These are phyloP conservation scores for Cantharis nigra DNA, from an alignment of 2,888 invertebrate genomes.

Conservation along the genomic window DNA sequence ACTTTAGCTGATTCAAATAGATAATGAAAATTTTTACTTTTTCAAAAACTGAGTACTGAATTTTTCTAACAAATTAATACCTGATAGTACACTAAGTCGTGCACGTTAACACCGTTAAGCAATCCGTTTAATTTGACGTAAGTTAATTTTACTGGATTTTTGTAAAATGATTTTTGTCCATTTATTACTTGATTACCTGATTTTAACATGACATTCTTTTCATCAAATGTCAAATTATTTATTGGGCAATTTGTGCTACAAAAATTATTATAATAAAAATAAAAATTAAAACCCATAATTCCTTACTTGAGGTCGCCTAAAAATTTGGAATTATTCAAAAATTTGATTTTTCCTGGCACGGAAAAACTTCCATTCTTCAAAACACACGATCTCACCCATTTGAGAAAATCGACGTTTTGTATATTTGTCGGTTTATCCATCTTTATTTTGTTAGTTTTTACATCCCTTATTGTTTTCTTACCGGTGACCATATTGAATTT, in stretches of 20 bases:
- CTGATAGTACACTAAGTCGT: constrained; percentile 45
- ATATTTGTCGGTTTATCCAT: constrained; percentile 46
- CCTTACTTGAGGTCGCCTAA: constrained; percentile 50
- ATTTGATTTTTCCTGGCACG: constrained; percentile 56
- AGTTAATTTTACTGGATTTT: constrained; percentile 39
- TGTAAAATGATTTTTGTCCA: constrained; percentile 49
- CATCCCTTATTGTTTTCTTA: constrained; percentile 51
- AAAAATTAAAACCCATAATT: constrained; percentile 23
- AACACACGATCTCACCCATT: constrained; percentile 57
- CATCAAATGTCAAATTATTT: constrained; percentile 46
- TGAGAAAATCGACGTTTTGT: constrained; percentile 56
- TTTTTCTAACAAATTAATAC: constrained; percentile 40
- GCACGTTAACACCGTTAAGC: constrained; percentile 46
- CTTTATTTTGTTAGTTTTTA: constrained; percentile 48
- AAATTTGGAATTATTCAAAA: constrained; percentile 52
- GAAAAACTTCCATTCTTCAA: constrained; percentile 50
- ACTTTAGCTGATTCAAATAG: too few relatives aligned
- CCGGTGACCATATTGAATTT: constrained; percentile 55
- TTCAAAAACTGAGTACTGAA: too few relatives aligned
- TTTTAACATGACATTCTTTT: constrained; percentile 50
- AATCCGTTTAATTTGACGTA: constrained; percentile 44
- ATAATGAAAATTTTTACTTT: too few relatives aligned
- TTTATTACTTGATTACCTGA: constrained; percentile 51
- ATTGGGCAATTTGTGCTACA: constrained; percentile 47
- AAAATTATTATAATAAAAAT: neutral